A percentile compares a stretch with the other conserved stretches of the same genome.
phyloP scores from a whole-genome alignment of 2,888 invertebrate species.

The Fragum fragum region DNA sequence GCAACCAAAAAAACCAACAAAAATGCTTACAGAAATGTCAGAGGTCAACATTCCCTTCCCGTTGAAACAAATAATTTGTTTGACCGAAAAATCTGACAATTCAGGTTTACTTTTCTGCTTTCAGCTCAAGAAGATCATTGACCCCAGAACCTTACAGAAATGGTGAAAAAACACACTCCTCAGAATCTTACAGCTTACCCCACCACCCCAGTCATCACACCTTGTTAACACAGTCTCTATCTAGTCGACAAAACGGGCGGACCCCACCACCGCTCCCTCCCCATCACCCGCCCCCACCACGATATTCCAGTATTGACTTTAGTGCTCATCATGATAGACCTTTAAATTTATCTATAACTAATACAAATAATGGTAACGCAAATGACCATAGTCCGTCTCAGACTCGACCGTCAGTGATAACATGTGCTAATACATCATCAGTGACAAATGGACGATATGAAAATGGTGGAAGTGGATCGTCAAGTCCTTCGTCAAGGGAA shows the following conservation, averaged over 20 bases:
- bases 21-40: too few relatives aligned
- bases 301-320: constrained; percentile 58
- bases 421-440: constrained; percentile 65
- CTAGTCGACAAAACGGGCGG: constrained; percentile 48
- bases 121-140: constrained; percentile 49
- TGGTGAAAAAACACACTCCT: constrained; percentile 47
- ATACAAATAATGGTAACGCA: constrained; percentile 45
- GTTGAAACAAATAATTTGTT: too few relatives aligned
- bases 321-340: constrained; percentile 71
- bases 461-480: constrained; percentile 49
- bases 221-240: constrained; percentile 36
- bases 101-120: constrained; percentile 38
- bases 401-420: constrained; percentile 79
- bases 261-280: constrained; percentile 52
- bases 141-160: constrained; percentile 67
- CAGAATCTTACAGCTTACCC: constrained; percentile 45
- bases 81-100: too few relatives aligned
- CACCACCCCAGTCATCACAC: constrained; percentile 26
- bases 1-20: too few relatives aligned
- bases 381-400: constrained; percentile 65
- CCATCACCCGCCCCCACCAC: constrained; percentile 54
- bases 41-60: too few relatives aligned
- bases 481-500: constrained; percentile 55
- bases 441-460: constrained; percentile 53
- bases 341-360: constrained; percentile 77